Conservation (phyloP, 1,140 invertebrate species). For the Caenorhabditis briggsae region DNA sequence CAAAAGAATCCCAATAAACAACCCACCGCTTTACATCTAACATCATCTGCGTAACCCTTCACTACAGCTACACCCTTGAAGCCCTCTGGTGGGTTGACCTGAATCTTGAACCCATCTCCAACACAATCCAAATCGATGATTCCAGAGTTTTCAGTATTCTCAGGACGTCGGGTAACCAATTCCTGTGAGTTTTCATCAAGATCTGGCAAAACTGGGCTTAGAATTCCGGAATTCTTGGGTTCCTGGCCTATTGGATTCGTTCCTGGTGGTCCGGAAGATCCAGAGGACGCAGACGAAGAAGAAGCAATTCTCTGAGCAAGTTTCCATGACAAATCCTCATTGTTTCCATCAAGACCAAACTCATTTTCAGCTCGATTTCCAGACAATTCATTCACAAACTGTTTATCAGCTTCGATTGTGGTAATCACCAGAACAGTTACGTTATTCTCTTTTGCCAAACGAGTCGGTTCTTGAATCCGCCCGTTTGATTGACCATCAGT, state of each 20-base stretch:
- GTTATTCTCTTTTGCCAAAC: constrained; percentile 66
- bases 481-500: constrained; percentile 71
- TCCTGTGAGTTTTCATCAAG: neutral
- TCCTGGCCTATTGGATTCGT: neutral
- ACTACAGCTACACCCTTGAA: constrained; percentile 62
- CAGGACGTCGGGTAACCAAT: neutral
- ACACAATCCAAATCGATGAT: constrained; percentile 56
- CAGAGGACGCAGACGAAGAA: constrained; percentile 38
- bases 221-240: neutral
- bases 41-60: constrained; percentile 57
- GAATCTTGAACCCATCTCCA: constrained; percentile 59
- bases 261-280: too few species aligned
- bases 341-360: constrained; percentile 67
- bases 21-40: constrained; percentile 54
- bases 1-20: too few species aligned
- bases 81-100: constrained; percentile 56
- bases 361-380: constrained; percentile 64
- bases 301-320: constrained; percentile 66
- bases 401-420: constrained; percentile 68
- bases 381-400: constrained; percentile 66
- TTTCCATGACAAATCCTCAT: constrained; percentile 60
- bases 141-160: constrained; percentile 28
- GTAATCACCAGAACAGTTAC: constrained; percentile 70
- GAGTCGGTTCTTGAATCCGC: constrained; percentile 67
- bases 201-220: neutral